A percentile compares a stretch with the other conserved stretches of the same genome.
These are phyloP conservation scores for Shargacucullia verbasci DNA, from an alignment of 2,888 invertebrate genomes.

Conservation along the genomic window DNA sequence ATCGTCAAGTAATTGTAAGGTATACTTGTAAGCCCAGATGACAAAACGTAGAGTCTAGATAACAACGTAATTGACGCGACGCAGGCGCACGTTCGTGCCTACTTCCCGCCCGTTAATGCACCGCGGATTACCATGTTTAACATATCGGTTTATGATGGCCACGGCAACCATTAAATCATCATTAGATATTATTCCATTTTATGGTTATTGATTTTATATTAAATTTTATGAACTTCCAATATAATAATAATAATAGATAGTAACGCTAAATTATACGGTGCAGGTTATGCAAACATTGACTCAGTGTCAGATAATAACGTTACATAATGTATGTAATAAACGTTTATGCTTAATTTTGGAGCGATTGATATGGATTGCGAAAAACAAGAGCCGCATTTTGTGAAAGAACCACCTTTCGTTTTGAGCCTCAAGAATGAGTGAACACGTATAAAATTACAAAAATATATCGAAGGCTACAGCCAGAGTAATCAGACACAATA, in stretches of 20 bases:
- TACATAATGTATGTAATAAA: slow-evolving; percentile 48
- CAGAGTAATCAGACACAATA: slow-evolving; percentile 46
- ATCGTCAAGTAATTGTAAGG: slow-evolving; percentile 38
- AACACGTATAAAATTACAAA: slow-evolving; percentile 47
- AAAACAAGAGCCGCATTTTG: slow-evolving; percentile 41
- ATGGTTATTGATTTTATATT: slow-evolving; percentile 63
- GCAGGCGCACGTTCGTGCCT: slow-evolving; percentile 36
- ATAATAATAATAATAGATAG: too few species aligned
- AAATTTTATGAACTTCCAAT: slow-evolving; percentile 56
- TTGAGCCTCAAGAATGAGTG: slow-evolving; percentile 39
- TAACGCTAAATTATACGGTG: slow-evolving; percentile 48
- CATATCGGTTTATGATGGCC: slow-evolving; percentile 66
- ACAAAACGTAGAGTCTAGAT: slow-evolving; percentile 46
- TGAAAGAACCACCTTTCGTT: slow-evolving; percentile 48
- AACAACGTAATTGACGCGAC: slow-evolving; percentile 54
- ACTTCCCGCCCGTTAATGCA: slow-evolving; percentile 45
- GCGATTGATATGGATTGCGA: slow-evolving; percentile 44
- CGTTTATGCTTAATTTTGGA: slow-evolving; percentile 36
- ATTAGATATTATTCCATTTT: slow-evolving; percentile 64
- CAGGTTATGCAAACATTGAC: slow-evolving; percentile 54
- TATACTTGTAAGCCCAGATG: slow-evolving; percentile 32
- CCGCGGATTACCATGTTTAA: slow-evolving; percentile 55
- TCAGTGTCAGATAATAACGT: slow-evolving; percentile 47
- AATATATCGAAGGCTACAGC: slow-evolving; percentile 45
- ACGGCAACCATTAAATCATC: slow-evolving; percentile 66